A percentile compares a stretch with the other conserved stretches of the same genome.
Evolutionary conservation across 2,888 invertebrate genomes (phyloP).

Genomic region (Argynnis bischoffii): DNA sequence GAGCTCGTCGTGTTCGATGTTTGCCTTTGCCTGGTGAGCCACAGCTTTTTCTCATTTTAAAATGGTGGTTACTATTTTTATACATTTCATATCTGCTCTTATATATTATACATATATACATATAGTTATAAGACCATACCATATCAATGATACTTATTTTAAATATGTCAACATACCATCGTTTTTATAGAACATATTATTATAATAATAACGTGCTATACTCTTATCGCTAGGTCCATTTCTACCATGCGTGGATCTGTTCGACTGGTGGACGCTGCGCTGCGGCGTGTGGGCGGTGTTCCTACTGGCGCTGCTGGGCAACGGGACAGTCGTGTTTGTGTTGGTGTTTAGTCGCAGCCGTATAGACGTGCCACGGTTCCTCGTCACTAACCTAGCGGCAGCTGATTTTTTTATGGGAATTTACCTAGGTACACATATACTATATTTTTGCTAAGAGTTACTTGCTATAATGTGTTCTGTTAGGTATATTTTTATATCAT

Average conservation of each 20-base stretch:
- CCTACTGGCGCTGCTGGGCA: slow-evolving; percentile 96
- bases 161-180: too few relatives aligned
- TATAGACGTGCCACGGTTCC: slow-evolving; percentile 97
- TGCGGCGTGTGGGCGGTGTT: slow-evolving; percentile 99
- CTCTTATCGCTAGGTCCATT: slow-evolving; percentile 88
- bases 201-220: too few relatives aligned
- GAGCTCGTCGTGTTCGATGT: slow-evolving; percentile 71
- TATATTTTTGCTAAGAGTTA: not conserved
- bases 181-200: too few relatives aligned
- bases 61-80: too few relatives aligned
- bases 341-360: slow-evolving; percentile 94
- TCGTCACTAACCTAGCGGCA: slow-evolving; percentile 97
- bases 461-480: not conserved
- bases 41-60: not conserved
- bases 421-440: slow-evolving; percentile 86
- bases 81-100: too few relatives aligned
- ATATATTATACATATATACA: too few relatives aligned
- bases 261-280: slow-evolving; percentile 98
- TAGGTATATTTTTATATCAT: not conserved
- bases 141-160: too few relatives aligned
- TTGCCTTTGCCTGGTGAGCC: slow-evolving; percentile 89
- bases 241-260: slow-evolving; percentile 96
- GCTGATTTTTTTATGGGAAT: slow-evolving; percentile 99
- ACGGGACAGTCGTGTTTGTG: slow-evolving; percentile 97
- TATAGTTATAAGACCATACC: too few relatives aligned